phyloP scores from a whole-genome alignment of 2,888 invertebrate species.

The Ormia ochracea region DNA sequence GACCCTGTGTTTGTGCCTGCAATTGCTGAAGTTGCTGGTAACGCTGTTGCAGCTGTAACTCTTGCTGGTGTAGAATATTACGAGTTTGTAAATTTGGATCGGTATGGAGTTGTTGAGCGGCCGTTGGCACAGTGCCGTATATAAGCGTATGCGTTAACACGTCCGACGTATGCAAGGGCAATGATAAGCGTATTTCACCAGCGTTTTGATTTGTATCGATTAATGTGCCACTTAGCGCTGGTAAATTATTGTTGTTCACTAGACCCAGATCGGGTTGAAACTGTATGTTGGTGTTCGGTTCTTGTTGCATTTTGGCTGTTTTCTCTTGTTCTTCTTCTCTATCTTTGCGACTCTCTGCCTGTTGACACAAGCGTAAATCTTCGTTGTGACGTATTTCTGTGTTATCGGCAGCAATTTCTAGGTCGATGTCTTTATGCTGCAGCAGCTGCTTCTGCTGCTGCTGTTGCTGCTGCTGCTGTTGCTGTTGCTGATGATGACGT shows the following conservation, averaged over 20 bases:
- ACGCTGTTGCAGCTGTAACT: constrained; percentile 74
- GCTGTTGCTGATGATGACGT: constrained; percentile 15
- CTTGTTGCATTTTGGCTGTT: constrained; percentile 75
- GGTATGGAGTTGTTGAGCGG: constrained; percentile 69
- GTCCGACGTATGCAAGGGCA: constrained; percentile 68
- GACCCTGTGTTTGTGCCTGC: constrained; percentile 74
- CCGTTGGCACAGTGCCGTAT: constrained; percentile 74
- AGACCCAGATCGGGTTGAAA: constrained; percentile 76
- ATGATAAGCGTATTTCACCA: constrained; percentile 63
- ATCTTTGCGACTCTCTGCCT: constrained; percentile 51
- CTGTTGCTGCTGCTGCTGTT: too few relatives aligned
- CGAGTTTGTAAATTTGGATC: constrained; percentile 71
- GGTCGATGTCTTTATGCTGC: not conserved
- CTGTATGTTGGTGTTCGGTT: constrained; percentile 76
- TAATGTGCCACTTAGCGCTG: constrained; percentile 56
- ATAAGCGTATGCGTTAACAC: constrained; percentile 75
- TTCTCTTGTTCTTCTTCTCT: constrained; percentile 25
- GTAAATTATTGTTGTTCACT: constrained; percentile 71
- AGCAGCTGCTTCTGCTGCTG: constrained; percentile 10
- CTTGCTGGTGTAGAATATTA: constrained; percentile 74
- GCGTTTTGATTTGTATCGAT: constrained; percentile 60
- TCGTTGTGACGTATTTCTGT: constrained; percentile 51
- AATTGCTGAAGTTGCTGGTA: constrained; percentile 75
- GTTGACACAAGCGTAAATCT: constrained; percentile 39
- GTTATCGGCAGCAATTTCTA: not conserved